Percentiles rank a stretch among this genome's conserved stretches.
These are phyloP conservation scores for Macropis europaea DNA, from an alignment of 2,888 invertebrate genomes.

Conservation along the genomic window DNA sequence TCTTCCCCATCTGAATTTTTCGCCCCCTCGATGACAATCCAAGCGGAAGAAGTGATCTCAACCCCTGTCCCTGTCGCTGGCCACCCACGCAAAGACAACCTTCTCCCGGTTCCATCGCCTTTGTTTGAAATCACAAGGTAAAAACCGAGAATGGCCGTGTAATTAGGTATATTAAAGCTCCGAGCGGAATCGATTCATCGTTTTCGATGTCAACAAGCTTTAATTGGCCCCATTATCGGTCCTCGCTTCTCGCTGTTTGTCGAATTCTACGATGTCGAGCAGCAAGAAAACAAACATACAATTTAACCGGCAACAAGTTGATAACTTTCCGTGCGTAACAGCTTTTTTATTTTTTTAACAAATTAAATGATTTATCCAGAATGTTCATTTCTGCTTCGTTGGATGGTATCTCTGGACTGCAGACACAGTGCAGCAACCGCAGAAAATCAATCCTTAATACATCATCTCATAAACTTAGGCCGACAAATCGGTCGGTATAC, in stretches of 20 bases:
- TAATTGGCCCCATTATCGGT: constrained; percentile 12
- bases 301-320: not conserved
- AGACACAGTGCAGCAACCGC: too few species aligned
- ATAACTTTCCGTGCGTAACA: too few species aligned
- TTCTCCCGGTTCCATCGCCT: constrained; percentile 47
- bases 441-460: too few species aligned
- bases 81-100: constrained; percentile 46
- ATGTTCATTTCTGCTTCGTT: too few species aligned
- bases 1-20: constrained; percentile 44
- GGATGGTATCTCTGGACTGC: too few species aligned
- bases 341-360: too few species aligned
- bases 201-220: constrained; percentile 43
- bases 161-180: constrained; percentile 51
- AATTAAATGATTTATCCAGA: too few species aligned
- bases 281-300: too few species aligned
- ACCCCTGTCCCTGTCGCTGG: constrained; percentile 43
- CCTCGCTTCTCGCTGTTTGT: not conserved
- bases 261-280: not conserved
- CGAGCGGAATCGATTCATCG: constrained; percentile 22
- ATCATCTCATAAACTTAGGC: too few species aligned
- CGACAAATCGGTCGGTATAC: too few species aligned
- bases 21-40: constrained; percentile 69
- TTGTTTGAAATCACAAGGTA: constrained; percentile 70
- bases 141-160: constrained; percentile 65
- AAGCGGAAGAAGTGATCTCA: constrained; percentile 75